phyloP scores from a whole-genome alignment of 2,888 invertebrate genomes.

The Lacanobia oleracea region DNA sequence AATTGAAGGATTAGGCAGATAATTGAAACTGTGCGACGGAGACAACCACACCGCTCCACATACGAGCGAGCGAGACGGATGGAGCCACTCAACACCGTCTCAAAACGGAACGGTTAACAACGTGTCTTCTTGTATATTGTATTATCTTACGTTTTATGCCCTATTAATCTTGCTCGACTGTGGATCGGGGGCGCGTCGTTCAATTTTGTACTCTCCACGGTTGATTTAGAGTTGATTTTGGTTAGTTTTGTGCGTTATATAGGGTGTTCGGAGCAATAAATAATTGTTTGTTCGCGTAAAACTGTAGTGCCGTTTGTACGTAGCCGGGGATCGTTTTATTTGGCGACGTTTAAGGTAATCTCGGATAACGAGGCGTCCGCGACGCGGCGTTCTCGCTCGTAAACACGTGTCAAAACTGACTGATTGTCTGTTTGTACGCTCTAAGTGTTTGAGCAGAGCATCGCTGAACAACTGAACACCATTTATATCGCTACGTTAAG shows the following conservation, averaged over 20 bases:
- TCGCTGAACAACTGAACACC: slow-evolving; percentile 53
- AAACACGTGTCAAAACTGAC: slow-evolving; percentile 74
- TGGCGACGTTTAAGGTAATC: slow-evolving; percentile 84
- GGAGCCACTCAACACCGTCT: slow-evolving; percentile 79
- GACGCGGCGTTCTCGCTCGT: slow-evolving; percentile 67
- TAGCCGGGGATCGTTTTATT: slow-evolving; percentile 80
- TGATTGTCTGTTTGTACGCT: slow-evolving; percentile 66
- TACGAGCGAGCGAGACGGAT: slow-evolving; percentile 78
- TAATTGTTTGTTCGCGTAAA: slow-evolving; percentile 89
- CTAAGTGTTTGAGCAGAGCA: slow-evolving; percentile 64
- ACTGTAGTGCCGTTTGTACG: slow-evolving; percentile 84
- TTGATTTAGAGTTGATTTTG: slow-evolving; percentile 72
- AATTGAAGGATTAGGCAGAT: slow-evolving; percentile 93
- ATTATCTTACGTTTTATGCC: slow-evolving; percentile 91
- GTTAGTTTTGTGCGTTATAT: slow-evolving; percentile 66
- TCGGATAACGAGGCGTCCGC: slow-evolving; percentile 80
- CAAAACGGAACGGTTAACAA: slow-evolving; percentile 91
- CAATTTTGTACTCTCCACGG: slow-evolving; percentile 72
- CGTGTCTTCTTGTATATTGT: slow-evolving; percentile 92
- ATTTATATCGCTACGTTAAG: slow-evolving; percentile 57
- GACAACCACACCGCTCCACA: slow-evolving; percentile 70
- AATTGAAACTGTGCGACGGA: slow-evolving; percentile 91
- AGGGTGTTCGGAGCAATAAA: slow-evolving; percentile 86
- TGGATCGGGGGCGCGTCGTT: slow-evolving; percentile 68
- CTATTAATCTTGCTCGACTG: slow-evolving; percentile 89